Base-by-base conservation (phyloP, 2,888 invertebrate species). In the Brachycybe producta region DNA sequence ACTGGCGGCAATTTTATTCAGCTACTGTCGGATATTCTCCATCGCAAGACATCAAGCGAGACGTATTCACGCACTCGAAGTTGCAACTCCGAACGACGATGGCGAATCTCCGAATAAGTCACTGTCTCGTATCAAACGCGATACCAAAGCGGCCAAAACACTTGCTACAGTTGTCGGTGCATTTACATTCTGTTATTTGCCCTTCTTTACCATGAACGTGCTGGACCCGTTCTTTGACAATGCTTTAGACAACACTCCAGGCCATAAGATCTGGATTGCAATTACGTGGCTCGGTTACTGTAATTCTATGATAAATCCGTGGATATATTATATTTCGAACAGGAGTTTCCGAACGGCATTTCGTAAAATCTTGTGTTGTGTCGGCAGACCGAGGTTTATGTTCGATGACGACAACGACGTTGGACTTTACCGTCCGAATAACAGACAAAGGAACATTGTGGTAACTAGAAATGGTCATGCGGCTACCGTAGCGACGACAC, bases 281-380 rank as follows among this genome's bases (percentile, higher is more conserved):
- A 77, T 92, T 19, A 94, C 95, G 71, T 97, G 95, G 94, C 74
- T 97, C 56, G 97, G 95, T 1, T 95, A 95, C 71, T 90, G 91
- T 71, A 95, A 95, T 69, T 90, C 90, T 1, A 94, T 92, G 4
- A 83, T 94, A 58, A 95, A 94, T 67, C 94, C 94, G 0, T 80
- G 88, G 65, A 90, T 94, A 57, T 94, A 94, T 68, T 92, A 91
- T 8, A 74, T 91, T 52, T 92, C 92, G 70, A 90, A 90, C 45
- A 87, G 87, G 67, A 92, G 94, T 71, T 94, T 92, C 70, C 79
- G 92, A 53, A 86, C 84, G 64, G 92, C 94, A 23, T 94, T 94
- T 71, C 88, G 88, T 68, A 79, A 83, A 58, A 87, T 94, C 58
- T 82, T 92, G 58, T 88, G 88, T 70, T 79, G 81, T 49, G 32